Evolutionary conservation across 2,888 invertebrate species (phyloP).

Genomic region (Dryomyza anilis): DNA sequence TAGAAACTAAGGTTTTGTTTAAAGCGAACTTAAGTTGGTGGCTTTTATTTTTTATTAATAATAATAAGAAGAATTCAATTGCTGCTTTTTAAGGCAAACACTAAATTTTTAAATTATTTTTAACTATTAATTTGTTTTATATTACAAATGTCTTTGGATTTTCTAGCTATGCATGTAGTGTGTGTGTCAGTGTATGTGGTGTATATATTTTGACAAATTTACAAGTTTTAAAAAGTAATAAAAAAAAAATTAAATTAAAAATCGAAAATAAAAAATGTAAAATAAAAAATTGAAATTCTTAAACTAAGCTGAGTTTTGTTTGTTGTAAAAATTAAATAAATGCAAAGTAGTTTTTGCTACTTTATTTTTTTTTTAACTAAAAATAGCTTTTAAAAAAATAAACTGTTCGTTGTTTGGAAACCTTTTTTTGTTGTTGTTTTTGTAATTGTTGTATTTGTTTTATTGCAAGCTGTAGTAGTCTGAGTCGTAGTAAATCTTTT

Average conservation of each 20-base stretch:
- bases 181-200: not conserved
- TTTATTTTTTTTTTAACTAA: not conserved
- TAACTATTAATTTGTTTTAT: constrained; percentile 30
- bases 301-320: not conserved
- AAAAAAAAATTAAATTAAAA: not conserved
- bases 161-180: constrained; percentile 40
- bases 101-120: not conserved
- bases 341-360: constrained; percentile 10
- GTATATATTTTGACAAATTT: not conserved
- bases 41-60: not conserved
- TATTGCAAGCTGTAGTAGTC: not conserved
- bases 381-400: not conserved
- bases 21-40: not conserved
- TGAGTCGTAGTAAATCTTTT: constrained; percentile 13
- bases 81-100: constrained; percentile 11
- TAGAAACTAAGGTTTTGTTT: constrained; percentile 4
- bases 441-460: constrained; percentile 19
- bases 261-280: not conserved
- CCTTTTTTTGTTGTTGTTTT: constrained; percentile 35
- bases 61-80: not conserved
- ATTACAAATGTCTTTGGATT: constrained; percentile 44
- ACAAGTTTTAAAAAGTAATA: not conserved
- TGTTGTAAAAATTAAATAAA: constrained; percentile 2
- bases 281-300: not conserved
- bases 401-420: constrained; percentile 43